Evolutionary conservation across 2,888 invertebrate species (phyloP).

Genomic region (Dione vanillae): DNA sequence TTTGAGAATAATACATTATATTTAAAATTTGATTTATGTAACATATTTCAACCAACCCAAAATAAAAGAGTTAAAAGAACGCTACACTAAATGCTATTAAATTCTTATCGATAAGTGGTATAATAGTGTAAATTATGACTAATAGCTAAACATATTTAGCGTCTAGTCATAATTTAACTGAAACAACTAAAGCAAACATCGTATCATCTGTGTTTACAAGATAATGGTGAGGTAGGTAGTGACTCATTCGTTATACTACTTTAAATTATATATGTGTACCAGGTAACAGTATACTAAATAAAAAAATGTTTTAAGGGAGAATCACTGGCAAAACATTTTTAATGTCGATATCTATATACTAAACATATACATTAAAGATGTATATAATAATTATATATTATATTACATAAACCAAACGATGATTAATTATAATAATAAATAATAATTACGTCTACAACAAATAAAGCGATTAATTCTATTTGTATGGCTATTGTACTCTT

Average conservation of each 20-base stretch:
- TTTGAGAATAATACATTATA: too few relatives aligned
- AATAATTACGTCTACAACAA: background rate
- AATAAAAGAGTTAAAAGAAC: background rate
- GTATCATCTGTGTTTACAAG: background rate
- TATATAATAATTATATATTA: background rate
- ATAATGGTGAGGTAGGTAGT: too few relatives aligned
- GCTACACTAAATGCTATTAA: background rate
- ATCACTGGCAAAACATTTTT: background rate
- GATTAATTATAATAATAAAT: background rate
- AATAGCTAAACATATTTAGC: background rate
- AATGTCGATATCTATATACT: background rate
- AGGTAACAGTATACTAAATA: background rate
- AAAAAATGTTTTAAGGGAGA: background rate
- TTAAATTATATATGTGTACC: background rate
- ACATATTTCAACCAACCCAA: too few relatives aligned
- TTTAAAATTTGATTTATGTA: too few relatives aligned
- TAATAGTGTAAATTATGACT: too few relatives aligned
- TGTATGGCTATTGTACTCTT: background rate
- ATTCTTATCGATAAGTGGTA: background rate
- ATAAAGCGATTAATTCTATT: background rate
- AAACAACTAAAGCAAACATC: background rate
- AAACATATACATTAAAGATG: too few relatives aligned
- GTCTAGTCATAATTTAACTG: conserved; percentile 6
- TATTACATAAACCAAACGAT: background rate
- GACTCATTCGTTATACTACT: background rate